phyloP scores from a whole-genome alignment of 2,113 vertebrate species.

The Scolopax mira region DNA sequence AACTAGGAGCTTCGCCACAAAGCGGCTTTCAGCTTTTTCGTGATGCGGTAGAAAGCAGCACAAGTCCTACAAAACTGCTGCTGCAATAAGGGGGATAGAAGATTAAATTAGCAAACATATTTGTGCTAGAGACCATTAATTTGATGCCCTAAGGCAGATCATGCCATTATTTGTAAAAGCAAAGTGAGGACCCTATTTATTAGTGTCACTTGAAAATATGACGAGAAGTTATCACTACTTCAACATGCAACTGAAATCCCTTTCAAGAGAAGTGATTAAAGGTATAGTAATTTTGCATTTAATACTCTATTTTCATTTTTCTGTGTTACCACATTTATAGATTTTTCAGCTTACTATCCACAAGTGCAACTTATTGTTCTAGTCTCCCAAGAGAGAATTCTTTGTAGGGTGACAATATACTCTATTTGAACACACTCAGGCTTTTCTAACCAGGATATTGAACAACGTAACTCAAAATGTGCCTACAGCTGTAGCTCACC shows the following conservation, averaged over 20 bases:
- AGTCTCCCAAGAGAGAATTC: not conserved
- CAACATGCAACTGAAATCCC: not conserved
- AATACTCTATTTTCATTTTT: not conserved
- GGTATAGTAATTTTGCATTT: not conserved
- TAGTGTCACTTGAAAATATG: not conserved
- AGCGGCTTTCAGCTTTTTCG: not conserved
- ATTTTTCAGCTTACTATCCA: not conserved
- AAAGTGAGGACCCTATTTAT: not conserved
- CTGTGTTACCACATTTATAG: not conserved
- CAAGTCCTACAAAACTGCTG: not conserved
- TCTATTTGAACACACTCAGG: not conserved
- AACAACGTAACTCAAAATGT: fast-evolving
- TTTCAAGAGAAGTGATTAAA: not conserved
- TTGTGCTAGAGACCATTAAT: not conserved
- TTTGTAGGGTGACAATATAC: not conserved
- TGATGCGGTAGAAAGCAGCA: not conserved
- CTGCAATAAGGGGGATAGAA: not conserved
- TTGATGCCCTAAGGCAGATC: not conserved
- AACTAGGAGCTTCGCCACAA: not conserved
- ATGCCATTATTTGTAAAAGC: not conserved
- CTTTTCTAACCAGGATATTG: not conserved
- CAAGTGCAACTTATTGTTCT: not conserved
- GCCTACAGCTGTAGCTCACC: not conserved
- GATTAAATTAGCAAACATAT: not conserved
- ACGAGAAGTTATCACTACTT: not conserved